A percentile compares a stretch with the other conserved stretches of the same genome.
These are phyloP conservation scores for Fulmarus glacialis DNA, from an alignment of 2,113 vertebrate species.

Conservation along the genomic window DNA sequence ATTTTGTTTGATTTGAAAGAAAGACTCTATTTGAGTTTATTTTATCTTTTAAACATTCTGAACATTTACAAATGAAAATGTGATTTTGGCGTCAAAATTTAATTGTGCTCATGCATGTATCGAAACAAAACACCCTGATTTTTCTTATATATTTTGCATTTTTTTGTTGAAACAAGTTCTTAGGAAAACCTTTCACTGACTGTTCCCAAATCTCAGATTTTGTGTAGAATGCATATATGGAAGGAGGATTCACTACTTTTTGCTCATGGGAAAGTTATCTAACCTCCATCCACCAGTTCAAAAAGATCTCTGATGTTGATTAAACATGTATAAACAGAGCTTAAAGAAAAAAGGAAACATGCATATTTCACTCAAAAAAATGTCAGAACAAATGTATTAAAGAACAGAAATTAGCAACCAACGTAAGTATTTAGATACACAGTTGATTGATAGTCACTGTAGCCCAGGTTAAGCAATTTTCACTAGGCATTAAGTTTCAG, in stretches of 20 bases:
- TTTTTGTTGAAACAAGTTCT: background rate
- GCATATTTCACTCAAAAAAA: conserved; percentile 38
- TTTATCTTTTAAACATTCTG: background rate
- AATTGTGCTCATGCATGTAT: background rate
- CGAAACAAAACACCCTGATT: background rate
- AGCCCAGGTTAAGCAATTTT: background rate
- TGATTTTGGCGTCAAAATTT: background rate
- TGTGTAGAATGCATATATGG: background rate
- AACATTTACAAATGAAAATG: background rate
- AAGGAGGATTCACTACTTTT: background rate
- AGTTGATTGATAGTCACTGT: background rate
- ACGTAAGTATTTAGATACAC: background rate
- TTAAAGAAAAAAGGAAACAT: background rate
- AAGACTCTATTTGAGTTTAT: background rate
- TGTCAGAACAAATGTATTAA: background rate
- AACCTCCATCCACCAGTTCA: conserved; percentile 13
- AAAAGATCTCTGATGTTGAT: conserved; percentile 50
- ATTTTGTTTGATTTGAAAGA: background rate
- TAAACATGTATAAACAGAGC: conserved; percentile 60
- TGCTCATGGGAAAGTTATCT: conserved; percentile 49
- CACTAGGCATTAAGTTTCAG: background rate
- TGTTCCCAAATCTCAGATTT: background rate
- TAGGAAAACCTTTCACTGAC: background rate
- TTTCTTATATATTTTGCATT: background rate
- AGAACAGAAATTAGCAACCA: conserved; percentile 1